These are phyloP conservation scores for Helarctos malayanus DNA, from an alignment of 2,797 vertebrate species.

Conservation along the genomic window DNA sequence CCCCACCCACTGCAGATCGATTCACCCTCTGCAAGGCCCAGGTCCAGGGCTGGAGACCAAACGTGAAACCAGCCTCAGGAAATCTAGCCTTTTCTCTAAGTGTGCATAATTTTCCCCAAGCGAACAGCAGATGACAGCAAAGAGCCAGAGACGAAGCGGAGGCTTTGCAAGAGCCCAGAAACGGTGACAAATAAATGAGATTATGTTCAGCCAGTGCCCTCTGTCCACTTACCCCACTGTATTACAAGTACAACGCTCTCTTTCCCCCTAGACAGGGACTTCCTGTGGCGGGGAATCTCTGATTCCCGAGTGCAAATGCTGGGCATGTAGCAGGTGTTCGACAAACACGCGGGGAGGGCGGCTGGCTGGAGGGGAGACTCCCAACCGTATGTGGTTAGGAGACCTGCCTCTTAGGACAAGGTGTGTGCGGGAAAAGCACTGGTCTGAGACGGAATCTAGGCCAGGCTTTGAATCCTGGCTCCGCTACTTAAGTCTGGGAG, in stretches of 20 bases:
- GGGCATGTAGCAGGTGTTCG: neutral
- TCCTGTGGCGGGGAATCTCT: neutral
- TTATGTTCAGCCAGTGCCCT: neutral
- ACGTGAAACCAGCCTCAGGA: constrained; percentile 8
- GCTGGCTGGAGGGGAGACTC: neutral
- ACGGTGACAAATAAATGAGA: neutral
- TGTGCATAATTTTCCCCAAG: neutral
- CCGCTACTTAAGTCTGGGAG: neutral
- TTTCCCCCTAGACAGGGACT: neutral
- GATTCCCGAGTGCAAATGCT: neutral
- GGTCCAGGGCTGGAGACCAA: neutral
- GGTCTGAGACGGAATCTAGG: neutral
- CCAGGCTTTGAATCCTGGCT: neutral
- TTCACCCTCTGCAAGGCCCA: neutral
- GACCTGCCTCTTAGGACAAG: neutral
- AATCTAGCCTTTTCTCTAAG: constrained; percentile 27
- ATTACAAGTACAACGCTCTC: neutral
- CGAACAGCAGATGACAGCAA: constrained; percentile 89
- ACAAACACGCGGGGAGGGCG: neutral
- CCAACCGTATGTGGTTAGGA: neutral
- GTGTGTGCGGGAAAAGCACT: neutral
- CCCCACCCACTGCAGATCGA: neutral
- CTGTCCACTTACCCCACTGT: neutral
- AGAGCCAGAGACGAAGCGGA: constrained; percentile 55
- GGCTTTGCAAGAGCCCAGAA: neutral